phyloP scores from a whole-genome alignment of 1,140 invertebrate species.

The Andricus grossulariae region DNA sequence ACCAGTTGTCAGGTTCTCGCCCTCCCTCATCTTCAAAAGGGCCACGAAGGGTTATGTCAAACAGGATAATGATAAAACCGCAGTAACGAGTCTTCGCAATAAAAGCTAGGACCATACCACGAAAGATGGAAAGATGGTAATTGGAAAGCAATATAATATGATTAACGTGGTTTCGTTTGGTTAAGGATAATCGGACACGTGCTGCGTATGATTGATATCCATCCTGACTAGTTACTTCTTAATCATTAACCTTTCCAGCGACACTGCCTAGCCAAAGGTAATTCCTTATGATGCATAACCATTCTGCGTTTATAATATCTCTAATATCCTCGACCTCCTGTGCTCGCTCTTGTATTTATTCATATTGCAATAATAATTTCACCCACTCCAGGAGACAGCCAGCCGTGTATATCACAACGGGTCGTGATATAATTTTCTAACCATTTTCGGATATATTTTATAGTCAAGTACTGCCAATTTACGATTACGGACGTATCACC shows the following conservation, averaged over 20 bases:
- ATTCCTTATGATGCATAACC: slow-evolving; percentile 39
- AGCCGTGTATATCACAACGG: slow-evolving; percentile 17
- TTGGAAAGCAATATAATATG: neutral
- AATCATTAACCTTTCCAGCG: slow-evolving; percentile 55
- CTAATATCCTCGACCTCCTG: slow-evolving; percentile 5
- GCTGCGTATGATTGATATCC: slow-evolving; percentile 55
- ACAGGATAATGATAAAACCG: slow-evolving; percentile 29
- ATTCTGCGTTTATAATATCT: neutral
- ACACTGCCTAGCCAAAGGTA: slow-evolving; percentile 45
- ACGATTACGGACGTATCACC: slow-evolving; percentile 11
- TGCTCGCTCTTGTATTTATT: neutral
- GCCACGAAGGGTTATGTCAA: slow-evolving; percentile 18
- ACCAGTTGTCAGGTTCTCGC: neutral
- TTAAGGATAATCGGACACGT: slow-evolving; percentile 49
- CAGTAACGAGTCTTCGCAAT: slow-evolving; percentile 18
- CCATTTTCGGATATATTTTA: neutral
- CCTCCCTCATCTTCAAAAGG: neutral
- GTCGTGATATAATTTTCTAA: slow-evolving; percentile 6
- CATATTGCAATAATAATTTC: slow-evolving; percentile 28
- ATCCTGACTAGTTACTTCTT: slow-evolving; percentile 57
- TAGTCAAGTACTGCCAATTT: neutral
- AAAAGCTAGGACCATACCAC: neutral
- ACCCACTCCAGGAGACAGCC: neutral
- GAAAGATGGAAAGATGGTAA: neutral
- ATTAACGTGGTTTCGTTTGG: slow-evolving; percentile 47